A percentile compares a stretch with the other conserved stretches of the same genome.
Conservation (phyloP, 1,140 invertebrate genomes). For the Drosophila setifemur region DNA sequence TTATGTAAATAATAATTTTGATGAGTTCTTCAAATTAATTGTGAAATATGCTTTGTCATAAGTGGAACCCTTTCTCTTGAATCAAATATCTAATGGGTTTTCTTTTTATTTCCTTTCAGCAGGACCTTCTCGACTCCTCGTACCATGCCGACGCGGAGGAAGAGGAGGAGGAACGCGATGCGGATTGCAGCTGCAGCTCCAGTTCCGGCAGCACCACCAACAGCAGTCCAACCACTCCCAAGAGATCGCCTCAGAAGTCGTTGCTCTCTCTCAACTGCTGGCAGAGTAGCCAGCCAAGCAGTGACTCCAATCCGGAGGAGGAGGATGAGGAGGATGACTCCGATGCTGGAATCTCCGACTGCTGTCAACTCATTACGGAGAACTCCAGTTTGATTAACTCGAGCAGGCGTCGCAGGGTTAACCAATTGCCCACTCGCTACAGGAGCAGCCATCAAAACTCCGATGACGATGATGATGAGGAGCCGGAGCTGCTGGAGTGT, state of each 20-base stretch:
- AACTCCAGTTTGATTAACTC: slow-evolving; percentile 11
- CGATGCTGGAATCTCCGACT: slow-evolving; percentile 72
- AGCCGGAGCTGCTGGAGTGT: slow-evolving; percentile 52
- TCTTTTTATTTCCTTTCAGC: slow-evolving; percentile 22
- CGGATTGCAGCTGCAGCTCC: slow-evolving; percentile 63
- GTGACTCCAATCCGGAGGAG: slow-evolving; percentile 55
- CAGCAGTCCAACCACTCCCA: slow-evolving; percentile 34
- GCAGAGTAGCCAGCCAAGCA: slow-evolving; percentile 68
- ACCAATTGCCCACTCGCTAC: slow-evolving; percentile 13
- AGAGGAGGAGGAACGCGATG: slow-evolving; percentile 59
- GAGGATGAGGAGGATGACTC: slow-evolving; percentile 48
- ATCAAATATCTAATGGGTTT: slow-evolving; percentile 12
- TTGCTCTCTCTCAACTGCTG: slow-evolving; percentile 73
- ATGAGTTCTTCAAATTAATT: not conserved
- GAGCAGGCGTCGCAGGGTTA: slow-evolving; percentile 32
- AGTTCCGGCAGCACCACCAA: slow-evolving; percentile 15
- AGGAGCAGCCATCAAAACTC: slow-evolving; percentile 40
- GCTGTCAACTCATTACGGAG: slow-evolving; percentile 67
- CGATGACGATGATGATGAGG: slow-evolving; percentile 48
- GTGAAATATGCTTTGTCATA: not conserved
- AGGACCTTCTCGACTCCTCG: slow-evolving; percentile 76
- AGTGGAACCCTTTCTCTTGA: slow-evolving; percentile 17
- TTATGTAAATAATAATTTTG: not conserved
- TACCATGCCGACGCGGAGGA: slow-evolving; percentile 75
- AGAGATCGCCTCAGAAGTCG: slow-evolving; percentile 70